Evolutionary conservation across 2,888 invertebrate species (phyloP).

Genomic region (Cryptophagus acutangulus): DNA sequence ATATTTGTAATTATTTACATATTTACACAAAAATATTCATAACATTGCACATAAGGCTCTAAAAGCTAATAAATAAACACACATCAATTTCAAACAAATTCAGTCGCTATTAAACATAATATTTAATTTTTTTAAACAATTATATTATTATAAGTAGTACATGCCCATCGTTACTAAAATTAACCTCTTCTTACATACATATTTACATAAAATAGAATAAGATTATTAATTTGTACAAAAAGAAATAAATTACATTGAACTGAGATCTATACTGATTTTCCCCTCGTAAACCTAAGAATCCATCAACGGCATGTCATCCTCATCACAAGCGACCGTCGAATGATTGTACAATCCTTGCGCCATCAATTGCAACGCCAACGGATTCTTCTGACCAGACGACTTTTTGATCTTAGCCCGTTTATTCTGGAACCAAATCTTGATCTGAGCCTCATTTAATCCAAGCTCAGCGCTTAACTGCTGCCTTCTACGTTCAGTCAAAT

Average conservation of each 20-base stretch:
- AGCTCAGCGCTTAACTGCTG: conserved; percentile 88
- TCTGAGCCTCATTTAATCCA: conserved; percentile 92
- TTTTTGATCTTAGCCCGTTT: conserved; percentile 97
- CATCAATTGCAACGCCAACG: conserved; percentile 84
- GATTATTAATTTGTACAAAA: conserved; percentile 18
- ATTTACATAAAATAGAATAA: too few relatives aligned
- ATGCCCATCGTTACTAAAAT: too few relatives aligned
- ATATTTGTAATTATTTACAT: too few relatives aligned
- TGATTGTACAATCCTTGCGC: conserved; percentile 94
- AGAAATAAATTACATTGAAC: conserved; percentile 1
- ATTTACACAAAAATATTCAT: too few relatives aligned
- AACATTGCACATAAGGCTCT: too few relatives aligned
- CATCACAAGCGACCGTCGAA: conserved; percentile 59
- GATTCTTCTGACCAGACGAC: conserved; percentile 76
- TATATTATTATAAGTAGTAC: too few relatives aligned
- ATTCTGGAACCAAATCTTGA: conserved; percentile 97
- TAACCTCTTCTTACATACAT: too few relatives aligned
- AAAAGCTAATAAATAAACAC: too few relatives aligned
- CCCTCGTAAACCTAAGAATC: conserved; percentile 19
- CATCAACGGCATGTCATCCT: conserved; percentile 48
- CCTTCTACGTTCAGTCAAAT: conserved; percentile 86
- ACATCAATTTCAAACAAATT: too few relatives aligned
- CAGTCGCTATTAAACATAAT: too few relatives aligned
- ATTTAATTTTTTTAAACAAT: too few relatives aligned
- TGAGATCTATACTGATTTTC: conserved; percentile 21